phyloP scores from a whole-genome alignment of 2,797 vertebrate species.

The Gallinago nigripennis region DNA sequence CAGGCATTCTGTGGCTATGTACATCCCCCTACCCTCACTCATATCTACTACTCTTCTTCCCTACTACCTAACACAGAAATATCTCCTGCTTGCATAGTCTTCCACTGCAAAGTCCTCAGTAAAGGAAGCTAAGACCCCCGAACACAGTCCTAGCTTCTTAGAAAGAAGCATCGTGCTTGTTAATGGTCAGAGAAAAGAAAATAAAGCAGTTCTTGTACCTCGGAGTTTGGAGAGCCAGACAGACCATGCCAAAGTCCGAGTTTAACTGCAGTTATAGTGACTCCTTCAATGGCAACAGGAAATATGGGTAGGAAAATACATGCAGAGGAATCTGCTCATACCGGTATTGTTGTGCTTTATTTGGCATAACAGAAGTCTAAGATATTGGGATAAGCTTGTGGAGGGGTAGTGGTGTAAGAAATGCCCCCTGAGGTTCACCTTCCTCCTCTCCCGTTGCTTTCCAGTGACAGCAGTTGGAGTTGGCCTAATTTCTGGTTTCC shows the following conservation, averaged over 20 bases:
- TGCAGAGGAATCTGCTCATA: neutral
- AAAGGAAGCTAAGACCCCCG: neutral
- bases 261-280: neutral
- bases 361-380: neutral
- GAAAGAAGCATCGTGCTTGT: fast-evolving
- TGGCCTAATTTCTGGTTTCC: neutral
- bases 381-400: neutral
- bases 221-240: neutral
- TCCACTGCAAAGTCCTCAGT: neutral
- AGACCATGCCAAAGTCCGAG: neutral
- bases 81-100: neutral
- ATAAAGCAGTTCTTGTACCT: neutral
- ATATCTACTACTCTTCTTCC: neutral
- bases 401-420: neutral
- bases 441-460: neutral
- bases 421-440: neutral
- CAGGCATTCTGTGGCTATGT: neutral
- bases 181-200: neutral
- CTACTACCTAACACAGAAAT: neutral
- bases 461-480: fast-evolving
- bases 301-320: neutral
- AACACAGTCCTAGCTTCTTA: neutral
- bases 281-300: neutral
- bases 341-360: neutral
- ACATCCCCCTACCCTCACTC: neutral